phyloP scores from a whole-genome alignment of 2,113 vertebrate genomes.

The Phrynosoma platyrhinos region DNA sequence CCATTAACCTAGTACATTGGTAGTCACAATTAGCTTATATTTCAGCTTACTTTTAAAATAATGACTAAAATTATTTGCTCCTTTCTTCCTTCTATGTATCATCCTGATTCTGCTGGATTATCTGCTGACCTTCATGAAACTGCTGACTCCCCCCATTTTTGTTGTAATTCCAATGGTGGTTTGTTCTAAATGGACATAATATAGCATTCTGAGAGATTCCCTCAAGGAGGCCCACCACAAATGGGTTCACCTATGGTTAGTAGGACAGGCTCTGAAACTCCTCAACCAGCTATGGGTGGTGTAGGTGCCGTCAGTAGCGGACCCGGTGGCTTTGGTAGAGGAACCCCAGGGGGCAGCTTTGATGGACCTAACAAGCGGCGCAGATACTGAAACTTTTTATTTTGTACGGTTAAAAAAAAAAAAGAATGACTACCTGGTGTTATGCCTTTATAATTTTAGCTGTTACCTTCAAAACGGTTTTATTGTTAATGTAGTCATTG shows the following conservation, averaged over 20 bases:
- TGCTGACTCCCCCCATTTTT: conserved; percentile 81
- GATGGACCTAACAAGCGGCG: conserved; percentile 96
- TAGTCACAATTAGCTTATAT: conserved; percentile 71
- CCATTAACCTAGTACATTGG: conserved; percentile 41
- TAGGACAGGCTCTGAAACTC: conserved; percentile 90
- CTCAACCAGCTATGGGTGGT: conserved; percentile 86
- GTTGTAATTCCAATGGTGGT: conserved; percentile 73
- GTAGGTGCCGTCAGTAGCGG: conserved; percentile 85
- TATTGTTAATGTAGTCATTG: conserved; percentile 82
- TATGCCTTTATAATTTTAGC: conserved; percentile 80
- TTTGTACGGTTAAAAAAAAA: conserved; percentile 71
- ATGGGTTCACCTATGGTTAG: conserved; percentile 87
- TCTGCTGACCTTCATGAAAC: conserved; percentile 85
- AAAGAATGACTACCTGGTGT: conserved; percentile 72
- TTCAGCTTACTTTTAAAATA: conserved; percentile 74
- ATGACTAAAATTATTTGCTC: conserved; percentile 89
- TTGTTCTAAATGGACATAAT: conserved; percentile 81
- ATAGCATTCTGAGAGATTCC: conserved; percentile 93
- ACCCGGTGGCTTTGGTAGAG: conserved; percentile 89
- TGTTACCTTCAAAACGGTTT: conserved; percentile 81
- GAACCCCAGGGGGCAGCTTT: conserved; percentile 89
- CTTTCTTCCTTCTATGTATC: conserved; percentile 89
- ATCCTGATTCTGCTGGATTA: conserved; percentile 86
- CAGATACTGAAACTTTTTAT: conserved; percentile 86
- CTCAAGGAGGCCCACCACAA: conserved; percentile 86